Conservation (phyloP, 2,888 invertebrate genomes). For the Ophion slaviceki region DNA sequence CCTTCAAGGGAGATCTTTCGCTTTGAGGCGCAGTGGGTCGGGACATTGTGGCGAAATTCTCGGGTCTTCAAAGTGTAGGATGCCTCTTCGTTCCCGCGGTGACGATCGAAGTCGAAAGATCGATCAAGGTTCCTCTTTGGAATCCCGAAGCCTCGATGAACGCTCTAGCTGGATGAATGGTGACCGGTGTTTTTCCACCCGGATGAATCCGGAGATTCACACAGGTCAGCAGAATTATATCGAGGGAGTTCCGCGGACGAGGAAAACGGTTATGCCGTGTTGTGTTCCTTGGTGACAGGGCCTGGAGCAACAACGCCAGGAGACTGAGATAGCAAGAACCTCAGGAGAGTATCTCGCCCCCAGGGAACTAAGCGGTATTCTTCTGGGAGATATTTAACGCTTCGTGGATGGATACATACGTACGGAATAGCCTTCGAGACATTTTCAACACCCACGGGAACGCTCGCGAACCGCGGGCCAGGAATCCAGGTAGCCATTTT, state of each 20-base stretch:
- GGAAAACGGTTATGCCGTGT: neutral
- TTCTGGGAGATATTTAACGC: constrained; percentile 60
- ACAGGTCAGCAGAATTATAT: too few species aligned
- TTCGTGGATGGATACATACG: constrained; percentile 56
- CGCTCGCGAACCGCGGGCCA: constrained; percentile 37
- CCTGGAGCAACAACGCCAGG: constrained; percentile 17
- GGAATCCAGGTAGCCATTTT: constrained; percentile 69
- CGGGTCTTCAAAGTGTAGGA: neutral
- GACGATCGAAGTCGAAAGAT: neutral
- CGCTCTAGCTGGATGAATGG: neutral
- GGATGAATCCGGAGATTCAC: too few species aligned
- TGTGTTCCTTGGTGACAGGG: neutral
- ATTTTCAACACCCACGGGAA: constrained; percentile 74
- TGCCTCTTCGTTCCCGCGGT: neutral
- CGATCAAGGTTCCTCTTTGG: neutral
- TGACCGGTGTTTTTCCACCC: too few species aligned
- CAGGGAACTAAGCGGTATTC: constrained; percentile 41
- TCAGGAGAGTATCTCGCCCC: constrained; percentile 27
- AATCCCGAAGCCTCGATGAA: neutral
- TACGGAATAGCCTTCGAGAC: constrained; percentile 67
- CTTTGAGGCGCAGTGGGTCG: neutral
- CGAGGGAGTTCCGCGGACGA: too few species aligned
- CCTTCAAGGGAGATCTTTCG: constrained; percentile 3
- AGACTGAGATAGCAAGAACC: constrained; percentile 1
- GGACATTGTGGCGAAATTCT: neutral